Conservation (phyloP, 2,797 vertebrate genomes). For the Brachyalestes nurse region DNA sequence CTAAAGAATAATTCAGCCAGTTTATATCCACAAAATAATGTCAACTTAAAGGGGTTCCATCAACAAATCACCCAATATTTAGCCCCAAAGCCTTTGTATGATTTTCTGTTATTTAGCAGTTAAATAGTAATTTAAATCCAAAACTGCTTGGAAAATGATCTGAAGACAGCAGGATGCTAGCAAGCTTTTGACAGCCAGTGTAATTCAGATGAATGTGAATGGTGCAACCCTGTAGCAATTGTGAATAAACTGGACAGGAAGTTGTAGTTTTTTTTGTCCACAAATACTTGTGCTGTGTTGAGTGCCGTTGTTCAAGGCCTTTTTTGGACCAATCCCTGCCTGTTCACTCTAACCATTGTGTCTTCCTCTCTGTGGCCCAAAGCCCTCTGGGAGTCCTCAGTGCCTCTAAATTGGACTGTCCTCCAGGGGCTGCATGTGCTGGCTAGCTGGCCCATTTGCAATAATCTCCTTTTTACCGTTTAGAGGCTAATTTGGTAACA, state of each 20-base stretch:
- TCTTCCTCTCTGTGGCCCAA: slow-evolving; percentile 67
- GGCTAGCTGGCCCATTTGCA: slow-evolving; percentile 81
- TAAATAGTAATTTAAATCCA: too few relatives aligned
- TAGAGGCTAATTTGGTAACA: slow-evolving; percentile 87
- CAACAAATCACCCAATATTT: too few relatives aligned
- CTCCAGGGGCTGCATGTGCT: slow-evolving; percentile 77
- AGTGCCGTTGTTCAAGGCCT: background rate
- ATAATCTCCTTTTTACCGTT: slow-evolving; percentile 88
- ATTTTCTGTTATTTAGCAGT: too few relatives aligned
- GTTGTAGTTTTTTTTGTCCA: background rate
- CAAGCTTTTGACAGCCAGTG: too few relatives aligned
- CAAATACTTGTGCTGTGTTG: background rate
- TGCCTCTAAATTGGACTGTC: slow-evolving; percentile 69
- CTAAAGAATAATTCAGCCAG: too few relatives aligned
- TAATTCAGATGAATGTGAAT: background rate
- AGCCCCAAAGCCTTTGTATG: too few relatives aligned
- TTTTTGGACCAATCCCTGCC: slow-evolving; percentile 43
- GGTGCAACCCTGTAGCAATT: background rate
- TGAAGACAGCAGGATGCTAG: too few relatives aligned
- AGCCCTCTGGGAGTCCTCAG: slow-evolving; percentile 70
- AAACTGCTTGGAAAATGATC: too few relatives aligned
- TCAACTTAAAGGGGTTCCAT: too few relatives aligned
- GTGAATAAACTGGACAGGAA: background rate
- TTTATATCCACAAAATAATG: too few relatives aligned
- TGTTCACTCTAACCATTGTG: slow-evolving; percentile 60